A percentile compares a stretch with the other conserved stretches of the same genome.
phyloP scores from a whole-genome alignment of 2,113 vertebrate species.

The Nibea coibor region DNA sequence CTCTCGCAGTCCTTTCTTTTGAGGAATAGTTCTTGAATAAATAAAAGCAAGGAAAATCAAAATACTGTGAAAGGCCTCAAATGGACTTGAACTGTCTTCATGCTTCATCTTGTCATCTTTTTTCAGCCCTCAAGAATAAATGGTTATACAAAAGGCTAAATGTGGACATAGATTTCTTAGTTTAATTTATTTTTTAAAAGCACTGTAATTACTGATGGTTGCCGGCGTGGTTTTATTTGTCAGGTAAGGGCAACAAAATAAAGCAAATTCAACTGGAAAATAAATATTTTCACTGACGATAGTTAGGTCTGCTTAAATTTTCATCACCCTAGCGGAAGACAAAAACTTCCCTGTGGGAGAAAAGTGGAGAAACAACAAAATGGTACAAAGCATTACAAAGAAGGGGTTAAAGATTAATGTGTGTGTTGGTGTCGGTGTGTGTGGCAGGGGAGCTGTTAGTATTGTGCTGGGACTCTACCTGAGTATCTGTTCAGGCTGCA shows the following conservation, averaged over 20 bases:
- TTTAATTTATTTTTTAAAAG: neutral
- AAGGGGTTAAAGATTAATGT: slow-evolving; percentile 72
- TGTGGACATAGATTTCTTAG: neutral
- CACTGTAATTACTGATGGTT: slow-evolving; percentile 27
- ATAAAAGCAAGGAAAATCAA: slow-evolving; percentile 73
- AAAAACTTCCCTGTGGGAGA: slow-evolving; percentile 36
- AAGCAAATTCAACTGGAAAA: neutral
- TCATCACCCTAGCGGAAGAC: slow-evolving; percentile 3
- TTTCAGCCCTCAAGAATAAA: slow-evolving; percentile 34
- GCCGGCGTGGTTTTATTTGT: slow-evolving; percentile 15
- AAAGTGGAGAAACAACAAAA: slow-evolving; percentile 62
- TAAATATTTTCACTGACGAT: slow-evolving; percentile 14
- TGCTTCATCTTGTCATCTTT: slow-evolving; percentile 68
- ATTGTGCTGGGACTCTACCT: slow-evolving; percentile 76
- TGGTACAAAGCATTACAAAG: slow-evolving; percentile 39
- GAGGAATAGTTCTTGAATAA: slow-evolving; percentile 77
- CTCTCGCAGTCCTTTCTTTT: slow-evolving; percentile 67
- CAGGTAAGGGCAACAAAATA: neutral
- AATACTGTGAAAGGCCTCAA: slow-evolving; percentile 73
- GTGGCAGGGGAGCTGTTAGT: slow-evolving; percentile 76
- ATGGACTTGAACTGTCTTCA: slow-evolving; percentile 69
- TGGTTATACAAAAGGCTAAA: slow-evolving; percentile 30
- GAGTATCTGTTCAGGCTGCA: slow-evolving; percentile 58
- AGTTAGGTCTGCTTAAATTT: slow-evolving; percentile 39
- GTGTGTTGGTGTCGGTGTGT: slow-evolving; percentile 53